A percentile compares a stretch with the other conserved stretches of the same genome.
phyloP scores from a whole-genome alignment of 2,888 invertebrate genomes.

The Homarus gammarus region DNA sequence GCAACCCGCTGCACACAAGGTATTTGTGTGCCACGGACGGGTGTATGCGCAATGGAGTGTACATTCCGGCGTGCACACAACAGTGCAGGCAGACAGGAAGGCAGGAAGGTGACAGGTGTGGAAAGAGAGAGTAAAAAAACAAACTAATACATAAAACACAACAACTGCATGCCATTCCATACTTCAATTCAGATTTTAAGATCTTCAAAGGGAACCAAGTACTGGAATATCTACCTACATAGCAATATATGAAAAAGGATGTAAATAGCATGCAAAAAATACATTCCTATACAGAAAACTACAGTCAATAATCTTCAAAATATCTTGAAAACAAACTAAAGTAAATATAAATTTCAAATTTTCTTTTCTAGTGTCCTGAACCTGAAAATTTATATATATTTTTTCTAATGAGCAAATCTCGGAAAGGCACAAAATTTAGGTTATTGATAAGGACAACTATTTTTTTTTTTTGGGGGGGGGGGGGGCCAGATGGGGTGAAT shows the following conservation, averaged over 20 bases:
- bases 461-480: too few relatives aligned
- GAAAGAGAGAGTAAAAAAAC: slow-evolving; percentile 71
- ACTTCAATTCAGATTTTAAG: slow-evolving; percentile 48
- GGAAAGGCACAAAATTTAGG: too few relatives aligned
- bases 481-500: too few relatives aligned
- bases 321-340: slow-evolving; percentile 37
- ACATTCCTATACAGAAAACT: slow-evolving; percentile 69
- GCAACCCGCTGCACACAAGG: slow-evolving; percentile 70
- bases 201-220: slow-evolving; percentile 47
- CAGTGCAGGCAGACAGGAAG: slow-evolving; percentile 75
- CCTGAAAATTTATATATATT: background rate
- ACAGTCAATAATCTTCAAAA: slow-evolving; percentile 49
- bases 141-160: slow-evolving; percentile 71
- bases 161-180: slow-evolving; percentile 65
- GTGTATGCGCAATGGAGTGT: slow-evolving; percentile 70
- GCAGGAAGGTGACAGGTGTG: slow-evolving; percentile 73
- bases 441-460: too few relatives aligned
- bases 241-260: slow-evolving; percentile 62
- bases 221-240: slow-evolving; percentile 57
- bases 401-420: too few relatives aligned
- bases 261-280: slow-evolving; percentile 66
- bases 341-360: slow-evolving; percentile 23
- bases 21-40: slow-evolving; percentile 49
- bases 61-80: slow-evolving; percentile 73
- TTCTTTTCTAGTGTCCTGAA: slow-evolving; percentile 16